Evolutionary conservation across 2,797 vertebrate species (phyloP).

Genomic region (Alca torda): DNA sequence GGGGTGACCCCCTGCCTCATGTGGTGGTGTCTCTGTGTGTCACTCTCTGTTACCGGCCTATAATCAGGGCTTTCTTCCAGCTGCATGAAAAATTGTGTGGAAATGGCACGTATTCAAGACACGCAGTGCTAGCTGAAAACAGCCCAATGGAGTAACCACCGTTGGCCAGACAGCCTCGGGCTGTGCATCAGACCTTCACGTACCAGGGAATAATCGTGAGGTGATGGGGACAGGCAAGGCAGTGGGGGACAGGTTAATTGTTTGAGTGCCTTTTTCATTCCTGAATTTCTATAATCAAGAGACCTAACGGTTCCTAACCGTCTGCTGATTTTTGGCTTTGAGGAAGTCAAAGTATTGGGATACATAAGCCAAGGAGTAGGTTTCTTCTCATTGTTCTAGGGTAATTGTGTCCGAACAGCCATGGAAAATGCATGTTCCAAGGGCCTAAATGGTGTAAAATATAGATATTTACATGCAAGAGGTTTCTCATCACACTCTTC

Average conservation of each 20-base stretch:
- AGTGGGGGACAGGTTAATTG: neutral
- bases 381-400: neutral
- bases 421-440: neutral
- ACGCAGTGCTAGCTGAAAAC: neutral
- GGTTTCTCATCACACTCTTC: neutral
- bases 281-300: neutral
- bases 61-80: neutral
- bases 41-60: neutral
- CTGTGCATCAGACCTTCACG: accelerated
- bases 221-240: neutral
- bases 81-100: neutral
- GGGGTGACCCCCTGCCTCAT: neutral
- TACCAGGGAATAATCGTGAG: neutral
- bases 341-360: neutral
- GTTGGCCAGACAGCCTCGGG: neutral
- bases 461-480: neutral
- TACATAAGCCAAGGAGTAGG: neutral
- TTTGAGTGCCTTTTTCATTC: neutral
- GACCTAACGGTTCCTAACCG: neutral
- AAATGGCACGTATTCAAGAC: neutral
- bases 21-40: neutral
- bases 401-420: neutral
- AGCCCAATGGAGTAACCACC: neutral
- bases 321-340: neutral
- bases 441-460: neutral